These are phyloP conservation scores for Noctua pronuba DNA, from an alignment of 2,888 invertebrate genomes.

Conservation along the genomic window DNA sequence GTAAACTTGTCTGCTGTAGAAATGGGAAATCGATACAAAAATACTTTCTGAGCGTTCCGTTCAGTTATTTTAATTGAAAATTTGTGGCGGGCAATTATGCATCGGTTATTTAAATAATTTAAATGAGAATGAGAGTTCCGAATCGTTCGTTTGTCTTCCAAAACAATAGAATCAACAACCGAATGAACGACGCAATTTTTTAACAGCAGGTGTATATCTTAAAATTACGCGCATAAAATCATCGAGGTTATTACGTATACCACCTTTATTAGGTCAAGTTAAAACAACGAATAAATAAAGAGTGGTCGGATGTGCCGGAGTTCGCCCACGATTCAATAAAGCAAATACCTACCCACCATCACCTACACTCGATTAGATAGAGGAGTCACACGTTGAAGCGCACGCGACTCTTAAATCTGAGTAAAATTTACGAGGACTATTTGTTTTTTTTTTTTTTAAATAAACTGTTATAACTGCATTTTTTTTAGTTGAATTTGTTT, in stretches of 20 bases:
- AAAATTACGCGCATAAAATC: constrained; percentile 10
- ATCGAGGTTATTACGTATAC: constrained; percentile 34
- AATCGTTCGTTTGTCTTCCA: not conserved
- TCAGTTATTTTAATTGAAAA: not conserved
- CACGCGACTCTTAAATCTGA: constrained; percentile 27
- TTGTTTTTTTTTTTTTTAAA: not conserved
- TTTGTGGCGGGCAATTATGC: not conserved
- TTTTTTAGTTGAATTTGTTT: not conserved
- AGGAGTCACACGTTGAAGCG: constrained; percentile 20
- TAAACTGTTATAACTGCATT: not conserved
- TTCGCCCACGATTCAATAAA: constrained; percentile 79
- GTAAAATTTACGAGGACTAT: not conserved
- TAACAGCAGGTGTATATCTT: not conserved
- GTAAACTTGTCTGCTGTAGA: not conserved
- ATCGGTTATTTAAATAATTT: not conserved
- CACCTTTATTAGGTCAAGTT: constrained; percentile 60
- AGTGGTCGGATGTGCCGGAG: constrained; percentile 52
- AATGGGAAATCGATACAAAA: constrained; percentile 3
- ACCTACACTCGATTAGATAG: constrained; percentile 62
- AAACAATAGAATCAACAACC: not conserved
- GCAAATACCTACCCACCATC: constrained; percentile 65
- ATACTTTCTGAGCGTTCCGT: not conserved
- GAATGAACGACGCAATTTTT: not conserved
- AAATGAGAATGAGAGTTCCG: not conserved
- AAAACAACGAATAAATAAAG: constrained; percentile 56